Evolutionary conservation across 2,113 vertebrate genomes (phyloP).

Genomic region (Microtus ochrogaster): DNA sequence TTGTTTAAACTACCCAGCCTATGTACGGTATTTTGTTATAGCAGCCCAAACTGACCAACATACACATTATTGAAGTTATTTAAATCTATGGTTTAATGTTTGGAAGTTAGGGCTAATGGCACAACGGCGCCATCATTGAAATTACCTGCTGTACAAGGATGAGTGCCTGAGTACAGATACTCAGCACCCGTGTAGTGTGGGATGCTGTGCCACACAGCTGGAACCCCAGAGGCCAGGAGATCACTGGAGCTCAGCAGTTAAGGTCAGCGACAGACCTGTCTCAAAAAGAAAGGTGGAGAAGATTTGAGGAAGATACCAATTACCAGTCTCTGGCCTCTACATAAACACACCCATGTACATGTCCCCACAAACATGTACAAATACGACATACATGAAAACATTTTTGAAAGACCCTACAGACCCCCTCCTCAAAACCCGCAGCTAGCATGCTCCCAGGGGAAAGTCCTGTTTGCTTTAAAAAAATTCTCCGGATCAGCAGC

Average conservation of each 20-base stretch:
- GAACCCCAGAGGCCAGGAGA: no score
- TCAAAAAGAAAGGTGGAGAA: not conserved
- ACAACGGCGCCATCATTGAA: no score
- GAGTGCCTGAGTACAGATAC: not conserved
- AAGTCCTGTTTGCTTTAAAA: no score
- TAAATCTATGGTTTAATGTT: not conserved
- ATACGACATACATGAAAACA: not conserved
- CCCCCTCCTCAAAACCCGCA: no score
- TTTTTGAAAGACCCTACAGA: no score
- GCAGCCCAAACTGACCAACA: not conserved
- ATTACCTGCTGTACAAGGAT: not conserved
- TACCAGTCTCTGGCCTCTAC: not conserved
- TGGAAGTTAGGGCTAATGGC: not conserved
- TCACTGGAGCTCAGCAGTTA: not conserved
- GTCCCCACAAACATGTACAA: not conserved
- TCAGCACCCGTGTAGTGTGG: not conserved
- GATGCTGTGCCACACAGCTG: not conserved
- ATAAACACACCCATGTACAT: not conserved
- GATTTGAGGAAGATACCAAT: not conserved
- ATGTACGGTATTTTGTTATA: not conserved
- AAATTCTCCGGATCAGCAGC: no score
- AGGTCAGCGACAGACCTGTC: no score
- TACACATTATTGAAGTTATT: not conserved
- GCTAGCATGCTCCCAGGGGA: no score
- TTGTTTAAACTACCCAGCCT: not conserved